Conservation (phyloP, 2,113 vertebrate genomes). For the Cinclus mexicanus region DNA sequence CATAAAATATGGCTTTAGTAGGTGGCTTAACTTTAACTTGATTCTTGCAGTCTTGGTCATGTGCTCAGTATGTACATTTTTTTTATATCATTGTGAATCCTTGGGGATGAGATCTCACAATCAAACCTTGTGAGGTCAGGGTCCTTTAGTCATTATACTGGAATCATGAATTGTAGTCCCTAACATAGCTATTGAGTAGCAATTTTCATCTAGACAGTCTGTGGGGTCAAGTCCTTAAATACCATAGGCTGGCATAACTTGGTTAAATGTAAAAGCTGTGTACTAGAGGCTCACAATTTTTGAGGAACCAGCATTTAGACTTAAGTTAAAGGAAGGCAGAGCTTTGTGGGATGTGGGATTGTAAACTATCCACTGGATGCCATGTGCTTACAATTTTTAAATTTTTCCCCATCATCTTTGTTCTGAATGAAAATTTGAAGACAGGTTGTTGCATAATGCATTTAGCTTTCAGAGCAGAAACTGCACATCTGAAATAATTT, state of each 20-base stretch:
- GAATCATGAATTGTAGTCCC: neutral
- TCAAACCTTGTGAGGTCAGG: neutral
- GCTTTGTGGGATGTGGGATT: neutral
- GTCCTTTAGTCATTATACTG: neutral
- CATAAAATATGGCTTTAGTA: neutral
- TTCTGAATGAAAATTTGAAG: neutral
- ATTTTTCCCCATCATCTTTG: neutral
- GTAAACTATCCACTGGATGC: neutral
- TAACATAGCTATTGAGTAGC: neutral
- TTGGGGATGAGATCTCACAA: neutral
- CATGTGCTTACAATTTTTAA: neutral
- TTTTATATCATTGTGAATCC: neutral
- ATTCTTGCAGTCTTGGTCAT: neutral
- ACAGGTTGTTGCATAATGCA: neutral
- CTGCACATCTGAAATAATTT: neutral
- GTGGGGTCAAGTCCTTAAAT: neutral
- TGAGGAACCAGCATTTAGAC: neutral
- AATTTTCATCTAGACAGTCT: neutral
- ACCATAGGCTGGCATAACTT: neutral
- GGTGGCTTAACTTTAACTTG: neutral
- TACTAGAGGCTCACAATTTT: neutral
- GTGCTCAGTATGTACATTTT: neutral
- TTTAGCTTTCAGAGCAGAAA: neutral
- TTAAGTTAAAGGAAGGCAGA: neutral
- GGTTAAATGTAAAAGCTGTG: neutral